Evolutionary conservation across 2,113 vertebrate genomes (phyloP).

Genomic region (Sitta europaea): DNA sequence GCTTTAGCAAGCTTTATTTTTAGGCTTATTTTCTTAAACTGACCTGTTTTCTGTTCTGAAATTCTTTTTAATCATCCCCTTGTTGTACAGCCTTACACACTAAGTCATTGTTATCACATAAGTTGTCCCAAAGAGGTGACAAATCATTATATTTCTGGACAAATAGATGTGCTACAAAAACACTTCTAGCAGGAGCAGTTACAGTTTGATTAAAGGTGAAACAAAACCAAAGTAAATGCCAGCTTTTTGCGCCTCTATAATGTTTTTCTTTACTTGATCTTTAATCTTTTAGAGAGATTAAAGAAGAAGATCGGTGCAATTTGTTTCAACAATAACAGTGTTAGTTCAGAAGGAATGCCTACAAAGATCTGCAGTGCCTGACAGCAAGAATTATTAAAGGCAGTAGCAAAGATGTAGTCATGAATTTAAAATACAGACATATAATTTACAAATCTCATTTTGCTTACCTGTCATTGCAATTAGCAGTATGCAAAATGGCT

Average conservation of each 20-base stretch:
- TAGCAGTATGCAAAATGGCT: not conserved
- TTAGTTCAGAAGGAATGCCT: not conserved
- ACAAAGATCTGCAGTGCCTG: not conserved
- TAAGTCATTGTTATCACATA: not conserved
- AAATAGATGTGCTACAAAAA: slow-evolving; percentile 23
- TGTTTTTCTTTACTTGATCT: not conserved
- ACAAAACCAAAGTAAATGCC: not conserved
- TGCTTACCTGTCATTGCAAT: not conserved
- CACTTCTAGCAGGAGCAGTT: slow-evolving; percentile 5
- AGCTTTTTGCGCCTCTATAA: not conserved
- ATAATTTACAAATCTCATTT: not conserved
- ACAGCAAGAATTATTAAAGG: not conserved
- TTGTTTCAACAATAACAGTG: not conserved
- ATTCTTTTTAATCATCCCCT: not conserved
- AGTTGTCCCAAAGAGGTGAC: not conserved
- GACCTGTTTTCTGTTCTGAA: not conserved
- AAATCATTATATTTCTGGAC: not conserved
- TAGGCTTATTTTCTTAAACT: slow-evolving; percentile 19
- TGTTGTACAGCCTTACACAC: not conserved
- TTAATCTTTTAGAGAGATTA: slow-evolving; percentile 12
- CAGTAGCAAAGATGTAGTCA: not conserved
- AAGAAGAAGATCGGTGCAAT: not conserved
- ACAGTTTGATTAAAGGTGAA: slow-evolving; percentile 42
- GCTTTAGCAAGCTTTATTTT: not conserved
- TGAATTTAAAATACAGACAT: not conserved